phyloP scores from a whole-genome alignment of 2,113 vertebrate genomes.

The Cryptotis parvus region DNA sequence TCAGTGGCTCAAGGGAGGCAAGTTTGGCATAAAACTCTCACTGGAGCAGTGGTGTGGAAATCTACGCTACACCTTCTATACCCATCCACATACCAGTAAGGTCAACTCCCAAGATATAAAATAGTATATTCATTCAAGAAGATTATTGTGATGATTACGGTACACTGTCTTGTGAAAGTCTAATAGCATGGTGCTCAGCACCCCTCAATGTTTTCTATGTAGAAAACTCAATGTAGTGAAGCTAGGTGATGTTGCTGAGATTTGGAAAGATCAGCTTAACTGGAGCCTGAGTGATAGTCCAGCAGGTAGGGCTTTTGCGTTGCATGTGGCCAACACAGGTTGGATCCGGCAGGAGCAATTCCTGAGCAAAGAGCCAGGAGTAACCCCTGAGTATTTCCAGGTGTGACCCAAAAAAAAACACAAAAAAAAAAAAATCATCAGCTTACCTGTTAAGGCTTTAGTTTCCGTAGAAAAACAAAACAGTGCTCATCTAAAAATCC shows the following conservation, averaged over 20 bases:
- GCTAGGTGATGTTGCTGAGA: not conserved
- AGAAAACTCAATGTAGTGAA: not conserved
- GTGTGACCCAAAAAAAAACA: too few relatives aligned
- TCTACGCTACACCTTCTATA: not conserved
- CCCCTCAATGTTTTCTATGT: not conserved
- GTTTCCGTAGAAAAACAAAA: not conserved
- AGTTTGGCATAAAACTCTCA: conserved; percentile 20
- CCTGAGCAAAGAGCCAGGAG: too few relatives aligned
- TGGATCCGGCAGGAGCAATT: too few relatives aligned
- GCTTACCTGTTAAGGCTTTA: not conserved
- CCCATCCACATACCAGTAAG: not conserved
- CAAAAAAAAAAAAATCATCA: too few relatives aligned
- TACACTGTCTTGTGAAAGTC: not conserved
- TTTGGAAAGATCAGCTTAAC: not conserved
- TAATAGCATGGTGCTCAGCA: not conserved
- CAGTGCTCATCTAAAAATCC: not conserved
- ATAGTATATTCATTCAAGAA: not conserved
- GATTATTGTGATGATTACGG: conserved; percentile 47
- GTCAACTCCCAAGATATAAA: conserved; percentile 56
- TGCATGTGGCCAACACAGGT: too few relatives aligned
- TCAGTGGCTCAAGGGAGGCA: conserved; percentile 55
- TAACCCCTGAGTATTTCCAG: too few relatives aligned
- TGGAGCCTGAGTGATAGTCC: too few relatives aligned
- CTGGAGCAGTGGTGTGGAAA: conserved; percentile 1
- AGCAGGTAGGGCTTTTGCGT: too few relatives aligned